Percentiles rank a stretch among this genome's conserved stretches.
These are phyloP conservation scores for Halisarca cf. caerulea DNA, from an alignment of 37 sponge, comb jelly and placozoan genomes.

Conservation along the genomic window DNA sequence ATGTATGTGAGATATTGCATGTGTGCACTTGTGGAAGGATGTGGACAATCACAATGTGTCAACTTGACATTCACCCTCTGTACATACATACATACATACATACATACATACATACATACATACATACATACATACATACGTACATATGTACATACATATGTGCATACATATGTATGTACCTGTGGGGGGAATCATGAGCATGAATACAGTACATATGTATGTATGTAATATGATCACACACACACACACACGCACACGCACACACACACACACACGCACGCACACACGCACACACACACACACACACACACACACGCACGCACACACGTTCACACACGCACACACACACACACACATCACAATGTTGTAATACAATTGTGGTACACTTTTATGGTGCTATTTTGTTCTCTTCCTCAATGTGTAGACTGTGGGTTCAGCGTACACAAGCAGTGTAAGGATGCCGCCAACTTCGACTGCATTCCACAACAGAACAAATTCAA, in stretches of 20 bases:
- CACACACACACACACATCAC: too few species aligned
- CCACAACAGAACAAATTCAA: slow-evolving; percentile 70
- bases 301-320: neutral
- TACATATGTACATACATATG: neutral
- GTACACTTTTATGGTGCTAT: neutral
- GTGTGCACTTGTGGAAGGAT: too few species aligned
- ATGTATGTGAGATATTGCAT: too few species aligned
- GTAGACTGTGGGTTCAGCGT: slow-evolving; percentile 83
- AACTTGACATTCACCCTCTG: neutral
- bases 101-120: neutral
- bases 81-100: neutral
- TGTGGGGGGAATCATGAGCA: too few species aligned
- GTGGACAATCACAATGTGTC: too few species aligned
- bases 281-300: neutral
- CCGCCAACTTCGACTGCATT: slow-evolving; percentile 54
- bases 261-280: neutral
- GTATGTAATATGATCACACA: too few species aligned
- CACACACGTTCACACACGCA: neutral
- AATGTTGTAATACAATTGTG: too few species aligned
- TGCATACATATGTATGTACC: neutral
- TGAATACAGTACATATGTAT: too few species aligned
- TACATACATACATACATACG: neutral
- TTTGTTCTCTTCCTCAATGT: neutral
- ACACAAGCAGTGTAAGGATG: slow-evolving; percentile 85
- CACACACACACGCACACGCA: neutral